Percentiles rank a stretch among this genome's conserved stretches.
Evolutionary conservation across 2,113 vertebrate species (phyloP).

Genomic region (Gila orcuttii): DNA sequence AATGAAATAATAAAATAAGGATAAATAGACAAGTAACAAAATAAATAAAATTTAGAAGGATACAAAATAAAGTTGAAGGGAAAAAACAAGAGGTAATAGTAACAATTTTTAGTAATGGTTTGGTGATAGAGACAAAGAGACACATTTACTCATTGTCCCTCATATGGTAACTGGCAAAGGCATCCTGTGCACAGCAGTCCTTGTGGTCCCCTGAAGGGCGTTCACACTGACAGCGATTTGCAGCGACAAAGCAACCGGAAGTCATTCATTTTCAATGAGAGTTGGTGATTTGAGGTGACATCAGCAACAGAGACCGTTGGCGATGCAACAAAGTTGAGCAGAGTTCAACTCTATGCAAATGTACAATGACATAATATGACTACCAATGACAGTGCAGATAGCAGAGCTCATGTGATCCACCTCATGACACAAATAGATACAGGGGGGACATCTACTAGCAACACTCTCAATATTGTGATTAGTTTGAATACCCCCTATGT

Average conservation of each 20-base stretch:
- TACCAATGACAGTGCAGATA: neutral
- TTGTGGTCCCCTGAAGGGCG: conserved; percentile 23
- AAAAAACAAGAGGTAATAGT: neutral
- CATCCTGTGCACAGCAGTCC: neutral
- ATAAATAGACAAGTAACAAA: no score
- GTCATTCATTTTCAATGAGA: conserved; percentile 33
- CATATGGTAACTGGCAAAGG: conserved; percentile 1
- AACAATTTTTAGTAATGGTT: neutral
- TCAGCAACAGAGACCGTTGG: conserved; percentile 14
- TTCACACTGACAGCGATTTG: conserved; percentile 29
- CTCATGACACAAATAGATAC: neutral
- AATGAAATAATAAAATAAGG: no score
- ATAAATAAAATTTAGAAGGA: no score
- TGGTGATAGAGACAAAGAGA: neutral
- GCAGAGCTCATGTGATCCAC: neutral
- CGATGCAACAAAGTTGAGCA: conserved; percentile 22
- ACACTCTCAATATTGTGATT: no score
- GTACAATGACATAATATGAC: neutral
- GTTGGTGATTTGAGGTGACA: conserved; percentile 21
- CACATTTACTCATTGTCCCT: neutral
- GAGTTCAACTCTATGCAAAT: conserved; percentile 32
- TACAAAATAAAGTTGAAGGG: no score
- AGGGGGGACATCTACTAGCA: neutral
- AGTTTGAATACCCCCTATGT: no score
- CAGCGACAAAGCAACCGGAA: conserved; percentile 27